A percentile compares a stretch with the other conserved stretches of the same genome.
Conservation (phyloP, 2,888 invertebrate genomes). For the Drosophila nigricruria region DNA sequence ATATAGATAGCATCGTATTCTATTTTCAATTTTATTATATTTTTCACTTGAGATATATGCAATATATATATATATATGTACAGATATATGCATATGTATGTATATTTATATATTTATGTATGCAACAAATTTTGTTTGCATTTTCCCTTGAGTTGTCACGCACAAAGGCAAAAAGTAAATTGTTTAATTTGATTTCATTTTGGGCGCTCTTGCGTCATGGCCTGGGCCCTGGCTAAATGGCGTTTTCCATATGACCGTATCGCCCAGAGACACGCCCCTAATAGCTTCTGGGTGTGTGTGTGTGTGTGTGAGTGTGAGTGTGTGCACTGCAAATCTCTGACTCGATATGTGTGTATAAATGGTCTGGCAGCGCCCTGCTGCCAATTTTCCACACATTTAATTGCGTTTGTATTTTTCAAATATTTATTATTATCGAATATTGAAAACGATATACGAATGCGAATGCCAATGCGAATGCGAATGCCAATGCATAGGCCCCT, state of each 20-base stretch:
- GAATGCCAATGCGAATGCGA: constrained; percentile 37
- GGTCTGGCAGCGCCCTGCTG: constrained; percentile 39
- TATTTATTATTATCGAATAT: constrained; percentile 81
- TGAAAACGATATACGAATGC: constrained; percentile 56
- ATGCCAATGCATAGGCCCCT: constrained; percentile 29
- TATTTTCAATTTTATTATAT: constrained; percentile 74
- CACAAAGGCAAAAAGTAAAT: constrained; percentile 79
- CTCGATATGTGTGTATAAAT: constrained; percentile 53
- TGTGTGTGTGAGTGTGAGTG: constrained; percentile 8
- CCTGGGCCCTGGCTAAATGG: constrained; percentile 29
- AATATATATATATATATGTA: constrained; percentile 36
- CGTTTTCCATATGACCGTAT: constrained; percentile 10
- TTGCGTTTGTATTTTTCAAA: constrained; percentile 79
- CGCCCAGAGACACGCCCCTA: constrained; percentile 40
- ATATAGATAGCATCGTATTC: constrained; percentile 29
- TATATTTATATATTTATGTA: constrained; percentile 65
- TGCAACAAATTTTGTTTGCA: constrained; percentile 73
- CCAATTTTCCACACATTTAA: constrained; percentile 66
- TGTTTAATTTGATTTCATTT: constrained; percentile 80
- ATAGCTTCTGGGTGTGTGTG: constrained; percentile 13
- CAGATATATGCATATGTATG: not conserved
- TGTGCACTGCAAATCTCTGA: constrained; percentile 65
- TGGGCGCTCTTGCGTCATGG: constrained; percentile 72
- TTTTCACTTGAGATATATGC: constrained; percentile 60
- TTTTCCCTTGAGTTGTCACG: constrained; percentile 82